phyloP scores from a whole-genome alignment of 2,797 vertebrate species.

The Xyrichtys novacula region DNA sequence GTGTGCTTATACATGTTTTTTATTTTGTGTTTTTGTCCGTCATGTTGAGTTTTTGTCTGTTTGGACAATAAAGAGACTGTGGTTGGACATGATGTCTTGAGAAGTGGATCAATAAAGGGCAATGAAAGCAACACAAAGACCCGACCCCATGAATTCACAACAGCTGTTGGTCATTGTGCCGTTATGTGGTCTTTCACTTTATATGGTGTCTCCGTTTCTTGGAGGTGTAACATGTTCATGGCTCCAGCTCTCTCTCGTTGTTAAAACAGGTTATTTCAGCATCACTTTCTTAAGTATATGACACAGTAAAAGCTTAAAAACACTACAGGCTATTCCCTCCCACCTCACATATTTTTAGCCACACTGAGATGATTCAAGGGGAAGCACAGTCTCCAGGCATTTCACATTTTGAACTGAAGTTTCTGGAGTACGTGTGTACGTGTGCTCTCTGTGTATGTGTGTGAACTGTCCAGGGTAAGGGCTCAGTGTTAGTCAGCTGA shows the following conservation, averaged over 20 bases:
- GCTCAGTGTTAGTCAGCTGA: slow-evolving; percentile 57
- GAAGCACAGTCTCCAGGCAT: not conserved
- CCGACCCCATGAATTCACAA: slow-evolving; percentile 20
- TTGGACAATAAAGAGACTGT: slow-evolving; percentile 32
- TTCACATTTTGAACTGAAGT: slow-evolving; percentile 29
- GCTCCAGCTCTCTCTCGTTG: not conserved
- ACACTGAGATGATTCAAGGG: slow-evolving; percentile 23
- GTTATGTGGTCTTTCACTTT: slow-evolving; percentile 1
- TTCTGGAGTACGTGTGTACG: slow-evolving; percentile 20
- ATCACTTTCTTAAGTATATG: slow-evolving; percentile 2
- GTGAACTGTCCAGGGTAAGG: slow-evolving; percentile 28
- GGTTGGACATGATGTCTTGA: slow-evolving; percentile 49
- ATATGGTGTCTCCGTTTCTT: not conserved
- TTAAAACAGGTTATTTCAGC: slow-evolving; percentile 6
- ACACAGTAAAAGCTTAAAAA: slow-evolving; percentile 9
- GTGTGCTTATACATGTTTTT: slow-evolving; percentile 25
- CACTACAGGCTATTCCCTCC: slow-evolving; percentile 1
- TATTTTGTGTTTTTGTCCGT: slow-evolving; percentile 33
- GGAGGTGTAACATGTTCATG: not conserved
- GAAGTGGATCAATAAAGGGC: slow-evolving; percentile 71
- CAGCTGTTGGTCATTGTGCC: slow-evolving; percentile 8
- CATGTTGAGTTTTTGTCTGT: slow-evolving; percentile 49
- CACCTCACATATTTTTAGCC: slow-evolving; percentile 18
- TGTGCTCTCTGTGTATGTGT: slow-evolving; percentile 19
- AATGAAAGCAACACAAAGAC: slow-evolving; percentile 46